phyloP scores from a whole-genome alignment of 2,888 invertebrate genomes.

The Ochropleura plecta region DNA sequence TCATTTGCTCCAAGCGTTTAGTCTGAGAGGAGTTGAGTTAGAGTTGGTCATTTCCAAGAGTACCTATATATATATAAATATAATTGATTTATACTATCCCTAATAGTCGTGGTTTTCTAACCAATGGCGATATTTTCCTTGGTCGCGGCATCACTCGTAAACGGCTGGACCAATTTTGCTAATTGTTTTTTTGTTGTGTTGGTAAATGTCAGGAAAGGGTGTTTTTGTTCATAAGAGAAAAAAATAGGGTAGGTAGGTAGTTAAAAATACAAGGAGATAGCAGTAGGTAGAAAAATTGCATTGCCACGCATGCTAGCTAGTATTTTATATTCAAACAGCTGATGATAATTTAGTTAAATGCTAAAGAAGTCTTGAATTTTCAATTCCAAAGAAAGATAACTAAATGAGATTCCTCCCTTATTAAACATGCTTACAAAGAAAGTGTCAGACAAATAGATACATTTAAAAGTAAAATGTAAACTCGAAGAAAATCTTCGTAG shows the following conservation, averaged over 20 bases:
- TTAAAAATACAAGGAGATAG: too few species aligned
- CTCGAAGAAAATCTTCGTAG: constrained; percentile 30
- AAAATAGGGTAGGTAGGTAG: too few species aligned
- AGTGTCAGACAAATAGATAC: constrained; percentile 33
- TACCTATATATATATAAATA: neutral
- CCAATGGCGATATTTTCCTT: neutral
- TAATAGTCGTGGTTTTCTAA: neutral
- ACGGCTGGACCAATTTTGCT: too few species aligned
- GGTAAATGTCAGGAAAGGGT: too few species aligned
- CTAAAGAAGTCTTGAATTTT: constrained; percentile 12
- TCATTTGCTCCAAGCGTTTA: too few species aligned
- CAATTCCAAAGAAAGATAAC: constrained; percentile 10
- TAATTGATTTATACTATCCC: too few species aligned
- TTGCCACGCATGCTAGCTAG: too few species aligned
- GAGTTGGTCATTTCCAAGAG: neutral
- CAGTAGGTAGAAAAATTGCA: too few species aligned
- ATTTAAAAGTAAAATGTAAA: constrained; percentile 58
- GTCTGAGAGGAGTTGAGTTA: neutral
- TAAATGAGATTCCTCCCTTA: constrained; percentile 13
- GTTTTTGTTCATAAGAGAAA: too few species aligned
- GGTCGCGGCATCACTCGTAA: too few species aligned
- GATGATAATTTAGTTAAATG: constrained; percentile 3
- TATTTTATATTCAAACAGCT: constrained; percentile 6
- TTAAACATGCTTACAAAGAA: constrained; percentile 42
- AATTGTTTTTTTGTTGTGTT: too few species aligned